A percentile compares a stretch with the other conserved stretches of the same genome.
These are phyloP conservation scores for Zosterops pallidus DNA, from an alignment of 2,113 vertebrate species.

Conservation along the genomic window DNA sequence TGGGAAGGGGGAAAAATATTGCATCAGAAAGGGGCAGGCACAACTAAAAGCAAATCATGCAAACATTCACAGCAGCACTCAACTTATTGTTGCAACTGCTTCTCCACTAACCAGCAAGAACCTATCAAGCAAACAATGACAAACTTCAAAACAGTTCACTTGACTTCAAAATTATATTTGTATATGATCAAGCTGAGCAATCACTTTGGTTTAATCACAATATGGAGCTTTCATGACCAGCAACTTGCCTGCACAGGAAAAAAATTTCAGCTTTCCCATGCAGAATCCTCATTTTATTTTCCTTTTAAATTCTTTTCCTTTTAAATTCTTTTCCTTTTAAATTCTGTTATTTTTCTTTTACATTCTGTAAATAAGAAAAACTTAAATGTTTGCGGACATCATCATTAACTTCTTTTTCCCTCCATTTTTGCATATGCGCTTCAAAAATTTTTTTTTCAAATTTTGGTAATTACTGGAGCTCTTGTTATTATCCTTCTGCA, in stretches of 20 bases:
- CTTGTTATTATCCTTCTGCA: conserved; percentile 22
- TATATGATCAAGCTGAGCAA: conserved; percentile 14
- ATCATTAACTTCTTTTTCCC: not conserved
- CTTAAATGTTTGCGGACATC: not conserved
- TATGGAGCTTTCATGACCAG: conserved; percentile 69
- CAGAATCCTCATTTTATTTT: not conserved
- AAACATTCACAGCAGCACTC: conserved; percentile 68
- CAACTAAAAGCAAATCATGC: conserved; percentile 71
- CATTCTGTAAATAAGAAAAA: not conserved
- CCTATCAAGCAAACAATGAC: conserved; percentile 65
- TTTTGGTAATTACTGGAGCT: not conserved
- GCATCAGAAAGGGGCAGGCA: conserved; percentile 60
- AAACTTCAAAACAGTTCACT: conserved; percentile 49
- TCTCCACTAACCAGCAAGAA: conserved; percentile 52
- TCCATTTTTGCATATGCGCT: conserved; percentile 23
- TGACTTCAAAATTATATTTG: conserved; percentile 31
- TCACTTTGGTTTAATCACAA: conserved; percentile 25
- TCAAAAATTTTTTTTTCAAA: not conserved
- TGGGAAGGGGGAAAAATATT: conserved; percentile 77
- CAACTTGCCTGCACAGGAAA: not conserved
- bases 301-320: not conserved
- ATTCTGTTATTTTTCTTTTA: not conserved
- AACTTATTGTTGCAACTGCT: conserved; percentile 27
- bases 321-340: not conserved
- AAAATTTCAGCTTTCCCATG: not conserved